A percentile compares a stretch with the other conserved stretches of the same genome.
phyloP scores from a whole-genome alignment of 2,113 vertebrate species.

The Pyrgilauda ruficollis region DNA sequence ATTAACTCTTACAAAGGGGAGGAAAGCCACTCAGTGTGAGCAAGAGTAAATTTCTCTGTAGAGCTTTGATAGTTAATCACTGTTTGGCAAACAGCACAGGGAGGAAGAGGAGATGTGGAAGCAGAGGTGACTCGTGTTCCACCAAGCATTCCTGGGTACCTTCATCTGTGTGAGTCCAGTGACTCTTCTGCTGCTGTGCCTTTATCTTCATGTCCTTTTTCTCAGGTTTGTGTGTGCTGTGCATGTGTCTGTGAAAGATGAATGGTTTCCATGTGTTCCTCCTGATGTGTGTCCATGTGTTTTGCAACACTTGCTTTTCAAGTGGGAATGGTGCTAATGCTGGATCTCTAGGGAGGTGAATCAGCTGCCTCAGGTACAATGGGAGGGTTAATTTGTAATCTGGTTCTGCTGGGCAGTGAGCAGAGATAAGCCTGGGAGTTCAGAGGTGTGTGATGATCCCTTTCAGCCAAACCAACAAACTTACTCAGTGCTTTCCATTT shows the following conservation, averaged over 20 bases:
- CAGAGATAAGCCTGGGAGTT: not conserved
- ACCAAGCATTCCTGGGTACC: not conserved
- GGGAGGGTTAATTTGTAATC: slow-evolving; percentile 39
- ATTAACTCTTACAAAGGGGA: not conserved
- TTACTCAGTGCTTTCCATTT: not conserved
- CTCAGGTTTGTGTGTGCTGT: not conserved
- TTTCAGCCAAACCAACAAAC: not conserved
- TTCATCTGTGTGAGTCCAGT: not conserved
- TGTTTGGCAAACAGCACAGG: not conserved
- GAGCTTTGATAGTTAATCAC: not conserved
- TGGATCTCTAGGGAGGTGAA: not conserved
- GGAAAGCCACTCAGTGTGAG: not conserved
- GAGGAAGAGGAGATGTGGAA: not conserved
- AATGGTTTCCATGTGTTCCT: not conserved
- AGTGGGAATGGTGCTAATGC: not conserved
- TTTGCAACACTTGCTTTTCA: not conserved
- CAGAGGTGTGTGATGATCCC: not conserved
- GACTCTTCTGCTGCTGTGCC: not conserved
- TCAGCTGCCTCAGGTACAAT: not conserved
- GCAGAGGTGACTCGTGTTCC: not conserved
- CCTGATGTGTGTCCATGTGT: not conserved
- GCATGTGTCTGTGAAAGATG: not conserved
- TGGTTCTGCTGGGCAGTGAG: not conserved
- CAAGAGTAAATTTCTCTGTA: not conserved
- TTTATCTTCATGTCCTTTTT: not conserved